These are phyloP conservation scores for Callocephalon fimbriatum DNA, from an alignment of 2,113 vertebrate genomes.

Conservation along the genomic window DNA sequence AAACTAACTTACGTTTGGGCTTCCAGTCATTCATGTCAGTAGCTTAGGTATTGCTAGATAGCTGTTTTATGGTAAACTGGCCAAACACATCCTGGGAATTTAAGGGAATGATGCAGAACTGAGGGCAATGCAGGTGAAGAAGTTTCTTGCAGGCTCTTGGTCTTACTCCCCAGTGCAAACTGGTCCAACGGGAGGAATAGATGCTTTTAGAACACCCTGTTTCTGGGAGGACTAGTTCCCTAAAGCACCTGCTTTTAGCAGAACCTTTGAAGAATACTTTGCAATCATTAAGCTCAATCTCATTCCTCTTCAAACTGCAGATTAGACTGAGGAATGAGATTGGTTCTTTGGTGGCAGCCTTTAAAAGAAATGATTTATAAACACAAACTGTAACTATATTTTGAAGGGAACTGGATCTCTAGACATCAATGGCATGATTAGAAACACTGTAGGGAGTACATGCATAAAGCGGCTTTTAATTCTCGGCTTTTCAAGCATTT, in stretches of 20 bases:
- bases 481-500: constrained; percentile 69
- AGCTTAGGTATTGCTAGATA: not conserved
- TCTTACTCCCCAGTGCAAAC: not conserved
- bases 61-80: not conserved
- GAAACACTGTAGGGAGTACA: constrained; percentile 41
- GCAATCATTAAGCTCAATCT: not conserved
- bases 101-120: not conserved
- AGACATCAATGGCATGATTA: constrained; percentile 47
- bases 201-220: not conserved
- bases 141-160: not conserved
- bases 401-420: constrained; percentile 52
- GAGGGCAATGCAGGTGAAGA: not conserved
- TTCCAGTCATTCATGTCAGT: not conserved
- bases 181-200: constrained; percentile 26
- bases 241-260: constrained; percentile 24
- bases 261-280: constrained; percentile 23
- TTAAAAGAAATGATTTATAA: constrained; percentile 57
- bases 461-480: constrained; percentile 69
- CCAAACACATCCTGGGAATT: not conserved
- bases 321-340: not conserved
- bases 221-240: constrained; percentile 15
- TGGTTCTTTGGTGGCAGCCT: not conserved
- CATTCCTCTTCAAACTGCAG: constrained; percentile 2
- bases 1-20: not conserved
- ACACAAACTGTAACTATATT: constrained; percentile 70